Conservation (phyloP, 2,888 invertebrate species). For the Drosophila pseudotakahashii region DNA sequence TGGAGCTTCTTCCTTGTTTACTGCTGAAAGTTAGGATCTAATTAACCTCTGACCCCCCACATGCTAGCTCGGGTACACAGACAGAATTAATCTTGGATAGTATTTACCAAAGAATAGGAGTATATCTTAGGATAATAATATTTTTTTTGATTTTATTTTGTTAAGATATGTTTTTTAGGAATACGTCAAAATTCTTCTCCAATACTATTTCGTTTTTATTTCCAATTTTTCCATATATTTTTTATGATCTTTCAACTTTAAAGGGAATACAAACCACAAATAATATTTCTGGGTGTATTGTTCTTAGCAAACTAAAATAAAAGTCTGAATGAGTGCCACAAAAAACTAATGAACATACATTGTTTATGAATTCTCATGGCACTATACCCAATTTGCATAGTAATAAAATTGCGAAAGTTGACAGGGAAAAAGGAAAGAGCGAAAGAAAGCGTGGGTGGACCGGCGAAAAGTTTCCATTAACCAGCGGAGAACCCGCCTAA, state of each 20-base stretch:
- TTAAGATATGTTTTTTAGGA: too few relatives aligned
- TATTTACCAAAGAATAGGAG: not conserved
- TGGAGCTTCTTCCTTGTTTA: slow-evolving; percentile 12
- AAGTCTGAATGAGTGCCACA: not conserved
- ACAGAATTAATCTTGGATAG: not conserved
- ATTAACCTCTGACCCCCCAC: slow-evolving; percentile 25
- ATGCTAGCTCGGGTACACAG: not conserved
- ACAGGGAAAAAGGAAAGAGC: not conserved
- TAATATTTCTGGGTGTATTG: too few relatives aligned
- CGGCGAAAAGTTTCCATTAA: slow-evolving; percentile 38
- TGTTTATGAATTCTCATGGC: not conserved
- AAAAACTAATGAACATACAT: slow-evolving; percentile 3
- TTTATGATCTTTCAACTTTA: too few relatives aligned
- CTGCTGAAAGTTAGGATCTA: not conserved
- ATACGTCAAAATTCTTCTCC: too few relatives aligned
- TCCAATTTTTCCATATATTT: too few relatives aligned
- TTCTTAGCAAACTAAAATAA: not conserved
- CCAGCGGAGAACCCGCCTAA: slow-evolving; percentile 39
- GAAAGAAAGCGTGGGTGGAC: not conserved
- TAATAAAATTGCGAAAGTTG: slow-evolving; percentile 21
- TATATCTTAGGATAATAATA: not conserved
- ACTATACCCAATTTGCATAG: slow-evolving; percentile 21
- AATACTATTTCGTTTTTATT: too few relatives aligned
- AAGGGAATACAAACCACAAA: too few relatives aligned
- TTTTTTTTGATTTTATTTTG: not conserved